Percentiles rank a stretch among this genome's conserved stretches.
phyloP scores from a whole-genome alignment of 1,140 invertebrate species.

The Bombus soroeensis region DNA sequence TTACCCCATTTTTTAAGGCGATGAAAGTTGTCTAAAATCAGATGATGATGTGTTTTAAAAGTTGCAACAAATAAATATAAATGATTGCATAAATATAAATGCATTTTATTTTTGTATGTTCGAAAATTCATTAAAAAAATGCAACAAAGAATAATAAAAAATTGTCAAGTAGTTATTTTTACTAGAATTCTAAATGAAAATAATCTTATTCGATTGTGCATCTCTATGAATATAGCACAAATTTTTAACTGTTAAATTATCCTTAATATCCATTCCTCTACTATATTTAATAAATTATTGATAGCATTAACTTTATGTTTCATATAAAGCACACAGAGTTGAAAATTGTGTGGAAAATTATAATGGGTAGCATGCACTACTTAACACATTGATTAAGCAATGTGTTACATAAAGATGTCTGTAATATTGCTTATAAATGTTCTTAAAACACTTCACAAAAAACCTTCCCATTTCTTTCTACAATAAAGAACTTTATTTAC shows the following conservation, averaged over 20 bases:
- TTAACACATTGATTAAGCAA: conserved; percentile 7
- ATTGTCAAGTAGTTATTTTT: not conserved
- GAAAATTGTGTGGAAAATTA: not conserved
- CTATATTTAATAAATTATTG: not conserved
- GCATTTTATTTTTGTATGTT: not conserved
- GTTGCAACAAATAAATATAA: not conserved
- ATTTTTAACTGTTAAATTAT: not conserved
- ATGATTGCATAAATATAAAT: not conserved
- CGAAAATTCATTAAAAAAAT: not conserved
- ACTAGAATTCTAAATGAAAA: not conserved
- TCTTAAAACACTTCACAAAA: not conserved
- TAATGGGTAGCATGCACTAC: conserved; percentile 12
- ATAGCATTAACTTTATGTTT: not conserved
- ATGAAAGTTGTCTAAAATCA: not conserved
- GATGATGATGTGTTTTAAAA: not conserved
- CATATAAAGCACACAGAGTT: not conserved
- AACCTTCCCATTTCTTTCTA: not conserved
- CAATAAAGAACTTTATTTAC: not conserved
- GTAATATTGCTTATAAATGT: not conserved
- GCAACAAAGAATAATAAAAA: not conserved
- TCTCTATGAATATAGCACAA: not conserved
- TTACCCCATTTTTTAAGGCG: not conserved
- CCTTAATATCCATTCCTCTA: not conserved
- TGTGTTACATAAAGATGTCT: not conserved
- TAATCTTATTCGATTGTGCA: not conserved